Conservation (phyloP, 1,140 invertebrate species). For the Zelostemma sp. region DNA sequence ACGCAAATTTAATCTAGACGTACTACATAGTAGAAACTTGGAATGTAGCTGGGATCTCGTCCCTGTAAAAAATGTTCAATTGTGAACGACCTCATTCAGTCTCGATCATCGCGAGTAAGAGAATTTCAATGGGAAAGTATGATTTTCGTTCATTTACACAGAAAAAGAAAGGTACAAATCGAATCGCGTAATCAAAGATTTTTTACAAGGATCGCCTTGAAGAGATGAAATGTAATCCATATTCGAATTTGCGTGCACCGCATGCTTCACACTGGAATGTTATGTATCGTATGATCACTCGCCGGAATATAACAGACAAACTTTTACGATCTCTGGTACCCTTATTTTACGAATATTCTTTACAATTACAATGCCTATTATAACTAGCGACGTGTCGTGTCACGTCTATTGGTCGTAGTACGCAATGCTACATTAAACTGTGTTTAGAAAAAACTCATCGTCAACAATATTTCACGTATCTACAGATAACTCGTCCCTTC, state of each 20-base stretch:
- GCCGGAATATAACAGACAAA: slow-evolving; percentile 43
- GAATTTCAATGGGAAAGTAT: too few relatives aligned
- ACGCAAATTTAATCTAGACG: slow-evolving; percentile 42
- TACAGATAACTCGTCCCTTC: slow-evolving; percentile 58
- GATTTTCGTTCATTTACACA: too few relatives aligned
- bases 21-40: slow-evolving; percentile 45
- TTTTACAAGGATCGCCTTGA: slow-evolving; percentile 40
- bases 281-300: slow-evolving; percentile 23
- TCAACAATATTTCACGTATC: slow-evolving; percentile 64
- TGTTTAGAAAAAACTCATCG: slow-evolving; percentile 65
- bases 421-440: slow-evolving; percentile 65
- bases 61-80: slow-evolving; percentile 49
- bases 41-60: slow-evolving; percentile 39
- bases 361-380: slow-evolving; percentile 63
- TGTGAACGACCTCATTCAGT: slow-evolving; percentile 27
- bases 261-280: slow-evolving; percentile 25
- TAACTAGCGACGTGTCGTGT: slow-evolving; percentile 57
- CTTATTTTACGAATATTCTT: slow-evolving; percentile 56
- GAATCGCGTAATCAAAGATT: slow-evolving; percentile 38
- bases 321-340: slow-evolving; percentile 29
- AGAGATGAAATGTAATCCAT: slow-evolving; percentile 25
- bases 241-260: slow-evolving; percentile 33
- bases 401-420: slow-evolving; percentile 63
- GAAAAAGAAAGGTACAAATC: slow-evolving; percentile 17
- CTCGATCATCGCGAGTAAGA: background rate